Evolutionary conservation across 2,888 invertebrate species (phyloP), one percentile per base, ranked within the genome.

Genomic region (Cerastoderma edule): DNA sequence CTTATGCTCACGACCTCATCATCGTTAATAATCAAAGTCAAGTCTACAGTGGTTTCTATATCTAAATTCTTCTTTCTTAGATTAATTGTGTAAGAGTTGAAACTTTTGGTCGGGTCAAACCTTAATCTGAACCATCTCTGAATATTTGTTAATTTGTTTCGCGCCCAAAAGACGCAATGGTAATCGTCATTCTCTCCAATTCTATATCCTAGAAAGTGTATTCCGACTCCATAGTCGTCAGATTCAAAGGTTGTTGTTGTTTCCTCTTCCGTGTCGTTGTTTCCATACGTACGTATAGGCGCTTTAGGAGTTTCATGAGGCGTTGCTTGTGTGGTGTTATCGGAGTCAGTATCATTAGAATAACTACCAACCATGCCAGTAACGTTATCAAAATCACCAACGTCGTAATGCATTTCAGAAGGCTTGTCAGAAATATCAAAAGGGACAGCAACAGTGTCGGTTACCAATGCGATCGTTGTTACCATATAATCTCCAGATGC

Each of bases 171-270:
- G 8, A 77, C n/a, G 60, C 71, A 64, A 46, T 76, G 71, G 30
- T 56, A 77, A 6, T 39, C 28, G 22, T 56, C 24, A 50, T 80
- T 80, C 13, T 54, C 48, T 4, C 35, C 63, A 22, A 76, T 71
- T 50, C 54, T 76, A 48, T 80, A 80, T n/a, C 80, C 80, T 3
- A 80, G 70, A 33, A 80, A 64, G 60, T 80, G 80, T 27, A 80
- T 67, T 19, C 80, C 80, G 48, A 74, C 66, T 19, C 76, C 80
- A 46, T 75, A 80, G 16, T 74, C 74, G 2, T 75, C 67, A 13
- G 39, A 39, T 28, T 60, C 70, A 44, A 77, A 54, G 30, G 63
- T 67, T n/a, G 77, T 70, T 13, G 56, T 39, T 27, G 44, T 69
- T 22, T 63, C 54, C 6, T 44, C 46, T 13, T 33, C 53, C 10